Evolutionary conservation across 2,113 vertebrate species (phyloP).

Genomic region (Entelurus aequoreus): DNA sequence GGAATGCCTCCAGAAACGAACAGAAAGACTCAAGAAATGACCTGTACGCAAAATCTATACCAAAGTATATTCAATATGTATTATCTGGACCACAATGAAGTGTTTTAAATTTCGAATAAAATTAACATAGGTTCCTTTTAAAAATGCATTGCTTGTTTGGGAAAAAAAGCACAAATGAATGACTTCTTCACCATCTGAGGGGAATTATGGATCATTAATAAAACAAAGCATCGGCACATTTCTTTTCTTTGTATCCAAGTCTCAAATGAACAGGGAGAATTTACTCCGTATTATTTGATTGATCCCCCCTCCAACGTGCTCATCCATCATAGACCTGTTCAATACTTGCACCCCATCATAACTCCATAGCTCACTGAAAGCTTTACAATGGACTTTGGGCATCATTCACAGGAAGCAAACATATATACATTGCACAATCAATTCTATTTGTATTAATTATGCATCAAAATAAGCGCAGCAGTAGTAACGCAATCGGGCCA

Average conservation of each 20-base stretch:
- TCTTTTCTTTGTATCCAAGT: constrained; percentile 39
- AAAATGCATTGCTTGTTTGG: not conserved
- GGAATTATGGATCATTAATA: constrained; percentile 1
- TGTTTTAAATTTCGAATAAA: too few species aligned
- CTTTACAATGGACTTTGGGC: constrained; percentile 15
- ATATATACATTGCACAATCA: constrained; percentile 9
- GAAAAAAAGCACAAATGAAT: constrained; percentile 9
- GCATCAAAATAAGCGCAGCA: constrained; percentile 39
- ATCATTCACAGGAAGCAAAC: constrained; percentile 20
- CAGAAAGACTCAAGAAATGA: too few species aligned
- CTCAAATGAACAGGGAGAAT: constrained; percentile 73
- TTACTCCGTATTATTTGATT: constrained; percentile 72
- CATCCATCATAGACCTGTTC: constrained; percentile 69
- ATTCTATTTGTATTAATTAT: constrained; percentile 43
- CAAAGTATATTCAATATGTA: too few species aligned
- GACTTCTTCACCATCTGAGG: not conserved
- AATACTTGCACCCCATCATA: constrained; percentile 59
- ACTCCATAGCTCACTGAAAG: constrained; percentile 39
- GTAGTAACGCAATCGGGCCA: constrained; percentile 23
- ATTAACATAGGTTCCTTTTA: not conserved
- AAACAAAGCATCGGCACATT: constrained; percentile 29
- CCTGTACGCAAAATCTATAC: too few species aligned
- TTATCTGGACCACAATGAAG: too few species aligned
- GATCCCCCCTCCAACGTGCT: constrained; percentile 62
- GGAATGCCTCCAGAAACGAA: too few species aligned